Evolutionary conservation across 2,797 vertebrate genomes (phyloP).

Genomic region (Crocidura indochinensis): DNA sequence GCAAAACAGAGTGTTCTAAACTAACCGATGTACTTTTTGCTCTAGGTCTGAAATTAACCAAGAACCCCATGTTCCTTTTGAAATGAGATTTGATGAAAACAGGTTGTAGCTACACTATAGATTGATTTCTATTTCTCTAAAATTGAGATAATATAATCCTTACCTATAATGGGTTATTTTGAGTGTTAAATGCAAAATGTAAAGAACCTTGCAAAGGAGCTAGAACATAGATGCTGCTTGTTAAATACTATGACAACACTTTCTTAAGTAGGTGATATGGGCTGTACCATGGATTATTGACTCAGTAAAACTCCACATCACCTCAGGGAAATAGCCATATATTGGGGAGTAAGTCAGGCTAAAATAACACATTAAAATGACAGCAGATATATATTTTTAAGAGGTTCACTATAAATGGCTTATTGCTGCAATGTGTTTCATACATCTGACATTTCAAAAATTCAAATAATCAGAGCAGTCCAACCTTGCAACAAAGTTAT

Average conservation of each 20-base stretch:
- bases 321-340: neutral
- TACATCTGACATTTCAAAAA: conserved; percentile 47
- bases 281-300: neutral
- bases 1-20: neutral
- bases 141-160: neutral
- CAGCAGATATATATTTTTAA: neutral
- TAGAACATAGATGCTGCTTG: neutral
- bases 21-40: neutral
- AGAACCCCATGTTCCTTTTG: neutral
- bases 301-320: neutral
- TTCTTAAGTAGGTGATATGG: neutral
- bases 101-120: conserved; percentile 24
- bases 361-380: conserved; percentile 46
- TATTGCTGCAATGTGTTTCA: conserved; percentile 4
- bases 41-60: conserved; percentile 6
- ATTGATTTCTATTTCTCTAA: conserved; percentile 24
- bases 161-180: neutral
- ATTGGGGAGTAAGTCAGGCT: conserved; percentile 34
- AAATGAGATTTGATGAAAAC: conserved; percentile 19
- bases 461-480: conserved; percentile 58
- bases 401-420: neutral
- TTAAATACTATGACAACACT: neutral
- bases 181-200: neutral
- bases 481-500: conserved; percentile 67
- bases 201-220: neutral